A percentile compares a stretch with the other conserved stretches of the same genome.
phyloP scores from a whole-genome alignment of 1,140 invertebrate genomes.

The Uloborus diversus region DNA sequence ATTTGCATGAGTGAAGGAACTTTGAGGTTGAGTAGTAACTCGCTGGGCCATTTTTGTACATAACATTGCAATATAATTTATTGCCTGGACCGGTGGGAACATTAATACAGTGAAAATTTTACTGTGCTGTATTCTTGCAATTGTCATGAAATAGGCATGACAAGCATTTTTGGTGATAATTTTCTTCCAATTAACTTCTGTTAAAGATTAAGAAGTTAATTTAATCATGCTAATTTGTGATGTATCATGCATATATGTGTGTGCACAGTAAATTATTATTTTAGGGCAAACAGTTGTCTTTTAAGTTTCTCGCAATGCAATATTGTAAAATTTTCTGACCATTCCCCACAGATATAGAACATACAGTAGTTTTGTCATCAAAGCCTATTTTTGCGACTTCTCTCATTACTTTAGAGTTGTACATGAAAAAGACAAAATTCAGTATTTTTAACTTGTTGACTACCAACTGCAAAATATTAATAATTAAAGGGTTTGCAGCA shows the following conservation, averaged over 20 bases:
- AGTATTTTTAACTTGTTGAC: no score
- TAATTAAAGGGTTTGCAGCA: no score
- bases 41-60: constrained; percentile 43
- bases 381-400: no score
- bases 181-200: constrained; percentile 35
- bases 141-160: constrained; percentile 38
- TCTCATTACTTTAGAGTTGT: no score
- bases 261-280: no score
- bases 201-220: constrained; percentile 11
- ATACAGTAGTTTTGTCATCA: no score
- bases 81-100: constrained; percentile 33
- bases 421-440: no score
- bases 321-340: no score
- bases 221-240: constrained; percentile 32
- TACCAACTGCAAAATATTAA: no score
- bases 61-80: constrained; percentile 47
- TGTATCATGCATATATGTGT: constrained; percentile 42
- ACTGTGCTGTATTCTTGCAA: constrained; percentile 40
- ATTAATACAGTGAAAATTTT: constrained; percentile 30
- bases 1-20: background rate
- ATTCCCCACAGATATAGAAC: no score
- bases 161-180: constrained; percentile 38
- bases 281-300: no score
- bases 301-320: no score
- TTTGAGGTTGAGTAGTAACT: constrained; percentile 21